Conservation (phyloP, 1,140 invertebrate genomes). For the Dinothrombium tinctorium region DNA sequence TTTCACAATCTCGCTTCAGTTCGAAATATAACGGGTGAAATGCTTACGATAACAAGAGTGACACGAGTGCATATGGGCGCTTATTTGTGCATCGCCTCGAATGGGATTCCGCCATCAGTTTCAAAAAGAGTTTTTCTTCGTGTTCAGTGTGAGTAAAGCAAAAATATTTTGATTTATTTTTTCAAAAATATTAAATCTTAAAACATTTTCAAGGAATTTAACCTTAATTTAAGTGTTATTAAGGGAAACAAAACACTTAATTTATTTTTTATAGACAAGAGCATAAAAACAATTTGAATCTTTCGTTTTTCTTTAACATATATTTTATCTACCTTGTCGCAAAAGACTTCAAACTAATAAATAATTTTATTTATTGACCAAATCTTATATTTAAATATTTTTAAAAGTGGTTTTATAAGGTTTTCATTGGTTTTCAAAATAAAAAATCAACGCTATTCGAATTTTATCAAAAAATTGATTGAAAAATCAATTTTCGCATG, state of each 20-base stretch:
- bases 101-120: conserved; percentile 33
- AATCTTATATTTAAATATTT: no score
- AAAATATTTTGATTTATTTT: background rate
- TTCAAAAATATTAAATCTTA: background rate
- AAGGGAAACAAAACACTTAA: no score
- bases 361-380: no score
- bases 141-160: conserved; percentile 59
- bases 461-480: no score
- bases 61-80: conserved; percentile 68
- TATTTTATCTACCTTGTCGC: background rate
- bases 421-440: no score
- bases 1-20: background rate
- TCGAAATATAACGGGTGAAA: conserved; percentile 29
- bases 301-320: background rate
- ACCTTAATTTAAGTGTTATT: no score
- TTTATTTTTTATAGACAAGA: no score
- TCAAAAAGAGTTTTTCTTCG: conserved; percentile 76
- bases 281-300: background rate
- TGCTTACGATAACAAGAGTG: conserved; percentile 53
- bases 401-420: no score
- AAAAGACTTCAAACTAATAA: no score
- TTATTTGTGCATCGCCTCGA: conserved; percentile 33
- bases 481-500: no score
- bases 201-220: no score
- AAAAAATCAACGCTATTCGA: no score